phyloP scores from a whole-genome alignment of 2,888 invertebrate genomes.

The Oxyteleia sp. region DNA sequence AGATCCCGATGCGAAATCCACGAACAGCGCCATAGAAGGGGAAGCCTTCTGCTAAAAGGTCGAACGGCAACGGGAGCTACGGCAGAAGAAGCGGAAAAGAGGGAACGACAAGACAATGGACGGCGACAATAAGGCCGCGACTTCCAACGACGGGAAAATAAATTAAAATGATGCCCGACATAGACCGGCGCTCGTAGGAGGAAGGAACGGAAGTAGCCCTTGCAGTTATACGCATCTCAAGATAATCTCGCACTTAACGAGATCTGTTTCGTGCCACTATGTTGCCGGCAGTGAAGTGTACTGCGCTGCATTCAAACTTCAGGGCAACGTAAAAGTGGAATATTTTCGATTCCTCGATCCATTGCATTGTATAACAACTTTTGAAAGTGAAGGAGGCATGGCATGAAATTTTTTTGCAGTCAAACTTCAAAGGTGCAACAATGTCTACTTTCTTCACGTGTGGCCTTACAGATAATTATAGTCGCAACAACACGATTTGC shows the following conservation, averaged over 20 bases:
- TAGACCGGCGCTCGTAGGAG: slow-evolving; percentile 36
- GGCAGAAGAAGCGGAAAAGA: slow-evolving; percentile 64
- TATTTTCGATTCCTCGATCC: too few relatives aligned
- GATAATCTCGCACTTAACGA: slow-evolving; percentile 58
- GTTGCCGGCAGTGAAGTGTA: slow-evolving; percentile 12
- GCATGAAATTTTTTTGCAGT: slow-evolving; percentile 21
- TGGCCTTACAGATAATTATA: slow-evolving; percentile 44
- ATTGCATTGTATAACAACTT: slow-evolving; percentile 9
- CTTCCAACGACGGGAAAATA: slow-evolving; percentile 78
- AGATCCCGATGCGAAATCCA: slow-evolving; percentile 47
- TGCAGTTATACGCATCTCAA: slow-evolving; percentile 22
- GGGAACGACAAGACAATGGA: slow-evolving; percentile 83
- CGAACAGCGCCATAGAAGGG: slow-evolving; percentile 36
- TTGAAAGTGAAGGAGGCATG: slow-evolving; percentile 31
- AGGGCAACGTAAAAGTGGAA: too few relatives aligned
- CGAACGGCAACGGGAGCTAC: slow-evolving; percentile 56
- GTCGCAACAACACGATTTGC: slow-evolving; percentile 48
- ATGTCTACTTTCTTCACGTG: slow-evolving; percentile 45
- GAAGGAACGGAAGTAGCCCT: slow-evolving; percentile 37
- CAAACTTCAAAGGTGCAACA: slow-evolving; percentile 20
- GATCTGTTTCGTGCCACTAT: slow-evolving; percentile 37
- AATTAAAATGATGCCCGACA: slow-evolving; percentile 80
- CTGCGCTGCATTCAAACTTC: too few relatives aligned
- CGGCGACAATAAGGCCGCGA: slow-evolving; percentile 82
- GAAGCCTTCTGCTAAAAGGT: slow-evolving; percentile 47